Base-by-base conservation (phyloP, 2,888 invertebrate species). In the Plutella xylostella region DNA sequence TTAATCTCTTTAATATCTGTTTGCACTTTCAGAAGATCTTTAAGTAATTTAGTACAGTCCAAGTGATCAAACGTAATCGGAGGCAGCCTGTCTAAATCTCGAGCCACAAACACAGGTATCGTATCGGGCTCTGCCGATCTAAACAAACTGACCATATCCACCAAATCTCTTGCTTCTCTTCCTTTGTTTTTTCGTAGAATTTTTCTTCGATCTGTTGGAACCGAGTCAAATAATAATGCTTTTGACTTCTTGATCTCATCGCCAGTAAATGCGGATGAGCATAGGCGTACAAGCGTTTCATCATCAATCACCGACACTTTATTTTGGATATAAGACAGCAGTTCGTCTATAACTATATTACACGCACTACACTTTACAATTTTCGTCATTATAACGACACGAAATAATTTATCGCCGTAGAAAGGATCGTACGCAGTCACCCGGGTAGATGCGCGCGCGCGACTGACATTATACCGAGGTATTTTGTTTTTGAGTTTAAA, bases 41-140 rank as follows among this genome's bases (percentile, higher is more conserved):
- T 39, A 3, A 39, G 22, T 9, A 39, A 22, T 22, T 21, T 39
- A 4, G 39, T 39, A 3, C 4, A 4, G 18, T 37, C 37, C 37
- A 37, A 19, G 19, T 37, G 37, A 18, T 37, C 37, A 4, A 11
- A 37, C 7, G 18, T 11, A 5, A 37, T 11, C 5, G 37, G 37
- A 9, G 37, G 39, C 9, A 39, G 22, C 14, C 21, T 39, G 7
- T 39, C 39, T 7, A 39, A 14, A 3, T 20, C 21, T 18, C 39
- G 7, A 6, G 41, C 41, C 41, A 41, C 41, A 41, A 41, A 41
- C 4, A 28, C 18, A 7, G 41, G 41, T n/a, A 39, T 39, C 4
- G 9, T 5, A 14, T 39, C 39, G 4, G 39, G 39, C 4, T 39
- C 39, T n/a, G 30, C 14, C 11, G 30, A 6, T 28, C 28, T 41